Conservation (phyloP, 2,888 invertebrate genomes). For the Lasioglossum vierecki region DNA sequence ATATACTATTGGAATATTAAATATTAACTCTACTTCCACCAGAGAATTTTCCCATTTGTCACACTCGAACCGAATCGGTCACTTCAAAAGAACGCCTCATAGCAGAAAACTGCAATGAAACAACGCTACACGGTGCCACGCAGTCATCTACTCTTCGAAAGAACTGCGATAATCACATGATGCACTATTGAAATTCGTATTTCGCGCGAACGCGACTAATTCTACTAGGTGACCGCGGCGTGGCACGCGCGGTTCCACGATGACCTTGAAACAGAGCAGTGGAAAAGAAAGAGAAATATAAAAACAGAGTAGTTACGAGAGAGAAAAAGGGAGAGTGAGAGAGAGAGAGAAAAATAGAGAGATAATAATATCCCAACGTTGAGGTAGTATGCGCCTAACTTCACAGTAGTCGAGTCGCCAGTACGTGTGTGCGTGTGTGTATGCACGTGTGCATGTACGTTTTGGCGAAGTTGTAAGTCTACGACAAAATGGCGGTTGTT, state of each 20-base stretch:
- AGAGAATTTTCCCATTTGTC: not conserved
- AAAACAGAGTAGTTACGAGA: constrained; percentile 20
- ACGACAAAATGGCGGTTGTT: constrained; percentile 9
- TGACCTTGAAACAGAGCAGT: not conserved
- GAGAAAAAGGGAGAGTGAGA: constrained; percentile 3
- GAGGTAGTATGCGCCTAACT: constrained; percentile 42
- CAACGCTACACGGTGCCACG: constrained; percentile 34
- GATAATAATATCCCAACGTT: constrained; percentile 6
- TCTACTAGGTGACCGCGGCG: not conserved
- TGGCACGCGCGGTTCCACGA: constrained; percentile 1
- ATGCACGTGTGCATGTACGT: constrained; percentile 3
- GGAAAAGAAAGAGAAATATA: not conserved
- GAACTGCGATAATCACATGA: not conserved
- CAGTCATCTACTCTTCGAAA: not conserved
- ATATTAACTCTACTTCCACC: not conserved
- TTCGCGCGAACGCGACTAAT: not conserved
- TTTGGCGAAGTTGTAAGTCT: not conserved
- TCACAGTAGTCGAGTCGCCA: constrained; percentile 6
- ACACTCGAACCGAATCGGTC: not conserved
- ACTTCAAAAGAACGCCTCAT: constrained; percentile 1
- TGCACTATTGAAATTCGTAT: constrained; percentile 3
- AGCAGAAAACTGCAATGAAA: constrained; percentile 32
- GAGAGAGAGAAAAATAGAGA: not conserved
- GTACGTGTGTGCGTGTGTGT: constrained; percentile 2
- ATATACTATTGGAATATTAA: not conserved